phyloP scores from a whole-genome alignment of 2,888 invertebrate species.

The Clitarchus hookeri region DNA sequence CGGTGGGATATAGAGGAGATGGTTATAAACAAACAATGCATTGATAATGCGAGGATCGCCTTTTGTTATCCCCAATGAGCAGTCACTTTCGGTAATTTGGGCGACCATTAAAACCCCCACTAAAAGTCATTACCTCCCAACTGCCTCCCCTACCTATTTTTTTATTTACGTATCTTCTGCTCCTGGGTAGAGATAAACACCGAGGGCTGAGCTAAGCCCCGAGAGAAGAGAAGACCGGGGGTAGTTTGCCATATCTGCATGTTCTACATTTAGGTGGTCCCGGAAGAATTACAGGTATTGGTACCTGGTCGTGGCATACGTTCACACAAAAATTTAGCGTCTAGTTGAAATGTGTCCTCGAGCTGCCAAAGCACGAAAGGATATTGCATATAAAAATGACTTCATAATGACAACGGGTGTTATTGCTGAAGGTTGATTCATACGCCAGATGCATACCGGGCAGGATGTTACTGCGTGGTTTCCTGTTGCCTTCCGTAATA shows the following conservation, averaged over 20 bases:
- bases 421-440: no score
- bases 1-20: slow-evolving; percentile 1
- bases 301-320: not conserved
- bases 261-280: not conserved
- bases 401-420: no score
- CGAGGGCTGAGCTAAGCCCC: not conserved
- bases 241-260: not conserved
- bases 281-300: not conserved
- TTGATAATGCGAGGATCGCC: slow-evolving; percentile 14
- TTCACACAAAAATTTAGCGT: not conserved
- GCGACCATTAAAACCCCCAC: not conserved
- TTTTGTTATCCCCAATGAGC: slow-evolving; percentile 14
- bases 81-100: slow-evolving; percentile 8
- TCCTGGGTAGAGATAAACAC: not conserved
- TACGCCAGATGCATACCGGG: no score
- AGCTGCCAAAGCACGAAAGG: no score
- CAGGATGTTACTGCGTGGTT: no score
- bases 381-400: no score
- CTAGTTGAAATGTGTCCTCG: no score
- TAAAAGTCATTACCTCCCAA: not conserved
- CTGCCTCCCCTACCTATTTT: not conserved
- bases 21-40: slow-evolving; percentile 14
- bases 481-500: no score
- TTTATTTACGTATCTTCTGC: not conserved
- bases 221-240: not conserved